These are phyloP conservation scores for Daktulosphaira vitifoliae DNA, from an alignment of 1,140 invertebrate species.

Conservation along the genomic window DNA sequence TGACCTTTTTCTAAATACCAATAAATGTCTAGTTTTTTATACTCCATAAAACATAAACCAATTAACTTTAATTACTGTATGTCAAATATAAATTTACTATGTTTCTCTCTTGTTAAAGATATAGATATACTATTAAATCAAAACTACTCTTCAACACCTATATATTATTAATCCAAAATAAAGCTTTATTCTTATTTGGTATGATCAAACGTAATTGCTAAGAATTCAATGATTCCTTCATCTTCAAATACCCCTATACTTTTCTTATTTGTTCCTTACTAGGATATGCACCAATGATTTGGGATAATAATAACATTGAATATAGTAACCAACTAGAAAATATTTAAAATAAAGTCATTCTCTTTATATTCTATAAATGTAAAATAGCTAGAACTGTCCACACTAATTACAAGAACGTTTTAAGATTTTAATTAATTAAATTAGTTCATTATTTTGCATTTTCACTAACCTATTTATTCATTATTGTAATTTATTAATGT, in stretches of 20 bases:
- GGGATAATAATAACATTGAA: background rate
- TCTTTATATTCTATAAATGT: no score
- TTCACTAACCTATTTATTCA: no score
- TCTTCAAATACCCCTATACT: conserved; percentile 1
- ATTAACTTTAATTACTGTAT: conserved; percentile 1
- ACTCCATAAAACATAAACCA: background rate
- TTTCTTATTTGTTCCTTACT: background rate
- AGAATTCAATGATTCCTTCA: background rate
- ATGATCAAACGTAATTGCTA: conserved; percentile 3
- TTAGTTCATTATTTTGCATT: no score
- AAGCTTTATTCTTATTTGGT: conserved; percentile 1
- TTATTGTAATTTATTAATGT: no score
- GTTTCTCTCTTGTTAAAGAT: background rate
- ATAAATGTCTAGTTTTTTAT: background rate
- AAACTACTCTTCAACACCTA: background rate
- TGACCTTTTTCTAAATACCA: background rate
- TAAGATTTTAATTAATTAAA: no score
- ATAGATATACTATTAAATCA: background rate
- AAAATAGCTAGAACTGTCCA: no score
- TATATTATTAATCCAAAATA: background rate
- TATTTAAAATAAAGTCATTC: no score
- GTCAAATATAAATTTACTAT: conserved; percentile 4
- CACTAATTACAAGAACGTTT: no score
- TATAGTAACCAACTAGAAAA: no score
- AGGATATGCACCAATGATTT: background rate